Percentiles rank a stretch among this genome's conserved stretches.
phyloP scores from a whole-genome alignment of 2,888 invertebrate species.

The Tetanocera ferruginea region DNA sequence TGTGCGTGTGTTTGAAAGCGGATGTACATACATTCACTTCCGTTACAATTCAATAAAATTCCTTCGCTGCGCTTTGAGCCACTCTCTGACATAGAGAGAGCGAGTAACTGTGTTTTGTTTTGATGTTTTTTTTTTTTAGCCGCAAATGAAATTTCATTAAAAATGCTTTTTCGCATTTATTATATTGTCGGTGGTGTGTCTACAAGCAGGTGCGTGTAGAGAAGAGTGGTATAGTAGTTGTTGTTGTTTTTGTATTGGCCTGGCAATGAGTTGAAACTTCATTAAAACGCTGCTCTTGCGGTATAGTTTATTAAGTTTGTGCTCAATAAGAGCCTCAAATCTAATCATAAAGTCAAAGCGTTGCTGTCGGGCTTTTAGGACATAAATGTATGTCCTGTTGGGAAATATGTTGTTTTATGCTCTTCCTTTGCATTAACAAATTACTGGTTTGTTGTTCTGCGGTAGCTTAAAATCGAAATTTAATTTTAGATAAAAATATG shows the following conservation, averaged over 20 bases:
- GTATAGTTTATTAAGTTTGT: constrained; percentile 13
- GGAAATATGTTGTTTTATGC: no score
- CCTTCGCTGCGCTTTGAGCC: neutral
- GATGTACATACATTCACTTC: constrained; percentile 52
- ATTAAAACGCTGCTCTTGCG: neutral
- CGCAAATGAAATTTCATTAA: constrained; percentile 32
- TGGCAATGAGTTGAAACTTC: neutral
- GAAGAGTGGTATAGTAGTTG: neutral
- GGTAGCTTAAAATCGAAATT: no score
- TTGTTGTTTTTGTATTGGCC: no score
- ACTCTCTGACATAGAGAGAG: neutral
- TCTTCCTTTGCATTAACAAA: no score
- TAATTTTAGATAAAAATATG: no score
- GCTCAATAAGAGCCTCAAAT: neutral
- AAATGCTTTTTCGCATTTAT: neutral
- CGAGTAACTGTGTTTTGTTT: neutral
- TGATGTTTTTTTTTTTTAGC: constrained; percentile 3
- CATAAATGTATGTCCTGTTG: no score
- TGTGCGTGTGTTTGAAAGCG: constrained; percentile 19
- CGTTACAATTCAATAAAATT: constrained; percentile 34
- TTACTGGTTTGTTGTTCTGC: no score
- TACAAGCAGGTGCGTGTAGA: neutral
- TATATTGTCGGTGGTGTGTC: neutral
- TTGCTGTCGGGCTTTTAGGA: neutral
- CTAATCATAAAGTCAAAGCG: constrained; percentile 2